These are phyloP conservation scores for Pipistrellus kuhlii DNA, from an alignment of 2,797 vertebrate genomes.

Conservation along the genomic window DNA sequence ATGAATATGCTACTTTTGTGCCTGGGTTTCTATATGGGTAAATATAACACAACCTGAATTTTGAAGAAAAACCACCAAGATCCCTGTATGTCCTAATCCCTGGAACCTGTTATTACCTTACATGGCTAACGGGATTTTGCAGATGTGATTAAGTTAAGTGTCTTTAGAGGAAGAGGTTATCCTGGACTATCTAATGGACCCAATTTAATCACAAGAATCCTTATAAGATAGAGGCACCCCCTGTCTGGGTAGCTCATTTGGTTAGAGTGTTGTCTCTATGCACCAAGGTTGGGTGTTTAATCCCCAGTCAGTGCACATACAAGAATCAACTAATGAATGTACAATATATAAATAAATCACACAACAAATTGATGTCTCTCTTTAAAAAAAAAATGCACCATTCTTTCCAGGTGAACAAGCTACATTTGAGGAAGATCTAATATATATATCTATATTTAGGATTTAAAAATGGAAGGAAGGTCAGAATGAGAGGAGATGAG, in stretches of 20 bases:
- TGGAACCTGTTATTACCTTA: neutral
- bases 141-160: neutral
- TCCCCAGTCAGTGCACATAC: no score
- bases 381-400: no score
- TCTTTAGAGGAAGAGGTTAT: neutral
- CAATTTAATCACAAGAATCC: neutral
- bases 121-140: neutral
- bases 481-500: neutral
- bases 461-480: neutral
- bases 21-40: conserved; percentile 7
- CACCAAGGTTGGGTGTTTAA: no score
- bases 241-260: no score
- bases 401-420: no score
- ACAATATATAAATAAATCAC: no score
- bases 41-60: conserved; percentile 31
- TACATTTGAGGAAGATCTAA: no score
- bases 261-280: no score
- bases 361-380: no score
- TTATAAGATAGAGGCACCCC: neutral
- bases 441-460: no score
- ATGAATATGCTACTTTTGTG: neutral
- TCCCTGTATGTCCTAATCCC: neutral
- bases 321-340: no score
- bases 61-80: neutral
- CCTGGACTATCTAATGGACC: neutral